phyloP scores from a whole-genome alignment of 2,113 vertebrate genomes.

The Aepyceros melampus region DNA sequence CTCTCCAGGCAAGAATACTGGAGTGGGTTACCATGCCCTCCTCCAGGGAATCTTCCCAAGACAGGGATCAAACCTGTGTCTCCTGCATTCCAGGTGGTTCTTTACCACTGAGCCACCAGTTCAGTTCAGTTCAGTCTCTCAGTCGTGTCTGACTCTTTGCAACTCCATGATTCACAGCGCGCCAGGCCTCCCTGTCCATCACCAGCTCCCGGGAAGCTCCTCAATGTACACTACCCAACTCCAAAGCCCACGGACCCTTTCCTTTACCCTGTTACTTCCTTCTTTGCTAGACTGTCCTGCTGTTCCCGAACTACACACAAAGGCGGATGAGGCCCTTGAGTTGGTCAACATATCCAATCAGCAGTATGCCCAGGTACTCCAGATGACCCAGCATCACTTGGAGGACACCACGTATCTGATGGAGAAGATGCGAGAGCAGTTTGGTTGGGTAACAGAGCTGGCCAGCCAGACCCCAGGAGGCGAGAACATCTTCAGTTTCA shows the following conservation, averaged over 20 bases:
- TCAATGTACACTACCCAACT: neutral
- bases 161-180: neutral
- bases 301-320: constrained; percentile 84
- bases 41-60: neutral
- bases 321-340: constrained; percentile 86
- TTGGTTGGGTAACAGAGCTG: constrained; percentile 89
- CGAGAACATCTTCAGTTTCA: constrained; percentile 84
- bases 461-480: constrained; percentile 68
- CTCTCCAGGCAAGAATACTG: neutral
- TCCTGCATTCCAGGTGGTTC: neutral
- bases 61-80: neutral
- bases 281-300: constrained; percentile 86
- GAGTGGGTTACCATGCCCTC: neutral
- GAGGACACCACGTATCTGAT: constrained; percentile 87
- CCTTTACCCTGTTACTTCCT: neutral
- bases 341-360: constrained; percentile 86
- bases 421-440: constrained; percentile 86
- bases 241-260: neutral
- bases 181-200: neutral
- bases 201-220: neutral
- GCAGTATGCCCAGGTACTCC: constrained; percentile 89
- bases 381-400: constrained; percentile 86
- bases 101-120: neutral
- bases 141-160: neutral
- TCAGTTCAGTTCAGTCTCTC: neutral